These are phyloP conservation scores for Neoascia interrupta DNA, from an alignment of 2,888 invertebrate genomes.

Conservation along the genomic window DNA sequence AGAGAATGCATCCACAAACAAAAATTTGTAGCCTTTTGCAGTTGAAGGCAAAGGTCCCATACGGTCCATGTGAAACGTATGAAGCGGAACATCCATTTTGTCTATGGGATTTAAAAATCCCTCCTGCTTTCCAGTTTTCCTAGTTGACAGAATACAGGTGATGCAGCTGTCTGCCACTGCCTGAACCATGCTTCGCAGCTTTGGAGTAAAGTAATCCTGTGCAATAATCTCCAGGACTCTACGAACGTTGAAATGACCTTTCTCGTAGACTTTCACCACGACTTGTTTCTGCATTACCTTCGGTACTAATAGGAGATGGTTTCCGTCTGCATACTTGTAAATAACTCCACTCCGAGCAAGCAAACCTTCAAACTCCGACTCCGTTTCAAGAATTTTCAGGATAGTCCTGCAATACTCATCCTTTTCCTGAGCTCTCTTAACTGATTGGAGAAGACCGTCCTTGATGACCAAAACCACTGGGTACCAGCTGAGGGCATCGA, in stretches of 20 bases:
- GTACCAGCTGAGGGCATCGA: conserved; percentile 15
- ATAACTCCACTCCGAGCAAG: neutral
- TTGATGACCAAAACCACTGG: conserved; percentile 3
- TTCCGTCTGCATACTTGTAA: conserved; percentile 11
- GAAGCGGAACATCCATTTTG: conserved; percentile 72
- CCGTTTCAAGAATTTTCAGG: conserved; percentile 4
- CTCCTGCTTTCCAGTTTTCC: neutral
- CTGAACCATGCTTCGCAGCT: neutral
- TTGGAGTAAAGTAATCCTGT: conserved; percentile 17
- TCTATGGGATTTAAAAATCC: conserved; percentile 72
- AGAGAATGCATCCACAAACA: conserved; percentile 74
- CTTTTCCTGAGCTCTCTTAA: neutral
- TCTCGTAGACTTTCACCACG: conserved; percentile 6
- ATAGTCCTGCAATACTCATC: neutral
- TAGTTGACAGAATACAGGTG: conserved; percentile 5
- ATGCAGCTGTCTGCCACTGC: neutral
- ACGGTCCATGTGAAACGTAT: conserved; percentile 74
- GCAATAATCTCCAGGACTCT: too few species aligned
- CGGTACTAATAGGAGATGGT: neutral
- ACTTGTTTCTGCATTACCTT: conserved; percentile 5
- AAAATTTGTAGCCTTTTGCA: conserved; percentile 8
- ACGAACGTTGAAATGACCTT: conserved; percentile 11
- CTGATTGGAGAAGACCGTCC: neutral
- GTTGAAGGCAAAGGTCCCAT: conserved; percentile 73
- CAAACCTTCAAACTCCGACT: conserved; percentile 18